These are phyloP conservation scores for Nebria brevicollis DNA, from an alignment of 2,888 invertebrate genomes.

Conservation along the genomic window DNA sequence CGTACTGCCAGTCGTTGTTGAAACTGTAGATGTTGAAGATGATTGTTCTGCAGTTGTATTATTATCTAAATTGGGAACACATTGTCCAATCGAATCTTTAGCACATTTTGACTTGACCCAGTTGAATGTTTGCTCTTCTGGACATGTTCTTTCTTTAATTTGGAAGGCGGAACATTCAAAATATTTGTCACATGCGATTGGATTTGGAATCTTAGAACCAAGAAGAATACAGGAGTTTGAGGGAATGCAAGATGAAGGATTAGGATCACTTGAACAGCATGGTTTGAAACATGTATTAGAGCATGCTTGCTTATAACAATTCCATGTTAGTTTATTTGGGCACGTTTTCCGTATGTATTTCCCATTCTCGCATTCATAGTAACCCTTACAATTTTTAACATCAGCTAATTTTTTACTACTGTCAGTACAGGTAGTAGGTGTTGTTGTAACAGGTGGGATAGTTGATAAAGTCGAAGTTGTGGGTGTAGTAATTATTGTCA, in stretches of 20 bases:
- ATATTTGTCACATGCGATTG: conserved; percentile 12
- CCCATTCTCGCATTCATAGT: conserved; percentile 25
- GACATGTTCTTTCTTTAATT: not conserved
- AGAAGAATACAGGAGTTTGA: not conserved
- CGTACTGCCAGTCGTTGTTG: too few relatives aligned
- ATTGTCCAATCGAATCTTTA: not conserved
- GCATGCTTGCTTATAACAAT: conserved; percentile 18
- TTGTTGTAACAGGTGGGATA: not conserved
- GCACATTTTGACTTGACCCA: not conserved
- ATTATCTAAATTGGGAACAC: not conserved
- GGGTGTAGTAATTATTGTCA: not conserved
- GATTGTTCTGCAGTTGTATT: not conserved
- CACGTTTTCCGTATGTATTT: conserved; percentile 10
- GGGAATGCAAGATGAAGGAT: not conserved
- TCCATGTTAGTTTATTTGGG: not conserved
- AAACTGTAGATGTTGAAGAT: too few relatives aligned
- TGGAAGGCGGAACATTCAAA: not conserved
- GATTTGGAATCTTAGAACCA: conserved; percentile 5
- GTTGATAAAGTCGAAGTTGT: not conserved
- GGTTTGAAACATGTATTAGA: not conserved
- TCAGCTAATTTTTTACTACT: conserved; percentile 16
- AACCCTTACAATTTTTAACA: conserved; percentile 19
- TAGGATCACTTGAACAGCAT: not conserved
- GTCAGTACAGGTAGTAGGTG: not conserved
- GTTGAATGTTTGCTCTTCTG: not conserved